Base-by-base conservation (phyloP, 2,113 vertebrate species). In the Bubalus kerabau region DNA sequence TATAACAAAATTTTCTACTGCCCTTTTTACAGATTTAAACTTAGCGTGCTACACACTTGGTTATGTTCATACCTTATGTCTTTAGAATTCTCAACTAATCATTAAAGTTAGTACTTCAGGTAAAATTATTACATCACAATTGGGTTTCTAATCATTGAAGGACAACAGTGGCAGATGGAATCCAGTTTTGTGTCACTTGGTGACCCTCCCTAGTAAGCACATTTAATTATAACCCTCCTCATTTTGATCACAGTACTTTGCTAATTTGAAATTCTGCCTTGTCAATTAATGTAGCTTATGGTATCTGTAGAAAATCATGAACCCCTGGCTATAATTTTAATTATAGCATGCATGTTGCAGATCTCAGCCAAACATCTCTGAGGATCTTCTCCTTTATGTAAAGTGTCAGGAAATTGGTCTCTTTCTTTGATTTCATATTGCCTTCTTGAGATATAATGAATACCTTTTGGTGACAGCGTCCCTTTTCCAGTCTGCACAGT, bases 211-310 rank as follows among this genome's bases (percentile, higher is more conserved):
- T 26, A 32, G 36, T 2, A 67, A 78, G 26, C 84, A 60, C 80
- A 81, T 92, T 96, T 97, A 92, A 97, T 96, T 92, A 85, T 84
- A 97, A 84, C 24, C 43, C 6, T 96, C 46, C 43, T 92, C 50
- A 46, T 80, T 84, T 94, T 90, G 59, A 95, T 96, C 74, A 90
- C 40, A 87, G 64, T 92, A 36, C 57, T 96, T 94, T 57, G 84
- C 13, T 96, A 74, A 96, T 95, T 95, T 94, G 74, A 96, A 97
- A 62, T 97, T 92, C 93, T 30, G 62, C 93, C 91, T 97, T 60
- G 24, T 94, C 91, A 94, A 93, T 90, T 85, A 92, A 87, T 83
- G 32, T 81, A 81, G 62, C 57, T 91, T 95, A 32, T 96, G 57
- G 7, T 84, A 40, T 92, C 85, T 85, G 62, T 80, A 62, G 50